Base-by-base conservation (phyloP, 92 coral and sea anemone genomes). In the Actinostola sp. region DNA sequence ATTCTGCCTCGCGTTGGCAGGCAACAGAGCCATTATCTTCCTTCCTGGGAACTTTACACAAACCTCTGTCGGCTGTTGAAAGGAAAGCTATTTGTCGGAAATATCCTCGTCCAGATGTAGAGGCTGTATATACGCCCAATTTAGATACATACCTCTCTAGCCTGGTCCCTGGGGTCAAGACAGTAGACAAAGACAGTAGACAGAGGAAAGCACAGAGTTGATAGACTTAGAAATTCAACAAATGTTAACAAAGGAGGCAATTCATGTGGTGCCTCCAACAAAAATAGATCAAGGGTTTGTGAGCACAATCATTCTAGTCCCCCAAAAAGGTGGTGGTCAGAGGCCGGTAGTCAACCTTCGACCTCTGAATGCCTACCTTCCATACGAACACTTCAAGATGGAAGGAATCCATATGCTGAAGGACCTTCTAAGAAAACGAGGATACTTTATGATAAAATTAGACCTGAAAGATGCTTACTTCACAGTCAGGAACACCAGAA, bases 331-430 rank as follows among this genome's bases (percentile, higher is more conserved):
- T 48, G 88, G 79, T 46, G 87, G 80, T 49, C 81, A 57, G 64
- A 76, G 82, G 70, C 74, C 82, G 35, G 80, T 76, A 38, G 64
- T 82, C 46, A 82, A 82, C 35, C 81, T 86, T 52, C 42, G 69
- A 45, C 62, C 71, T 38, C 82, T 78, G 48, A 71, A 79, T 73
- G 81, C 63, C 46, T 84, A 49, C 54, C 43, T 66, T 50, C 75
- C 67, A 38, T 77, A 82, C 85, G 41, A 82, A 64, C 85, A 87
- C 48, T 88, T 88, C 92, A 88, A 88, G 35, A 87, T 87, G 82
- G 82, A 82, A 54, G 84, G 81, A 48, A 81, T 86, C 31, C 79
- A 62, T 29, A 82, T 82, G 76, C 43, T 87, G 65, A 70, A 60
- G 56, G 88, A 76, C 53, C 73, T 87, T 31, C 36, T 87, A 23